phyloP scores from a whole-genome alignment of 2,888 invertebrate species.

The Drosophila eohydei region DNA sequence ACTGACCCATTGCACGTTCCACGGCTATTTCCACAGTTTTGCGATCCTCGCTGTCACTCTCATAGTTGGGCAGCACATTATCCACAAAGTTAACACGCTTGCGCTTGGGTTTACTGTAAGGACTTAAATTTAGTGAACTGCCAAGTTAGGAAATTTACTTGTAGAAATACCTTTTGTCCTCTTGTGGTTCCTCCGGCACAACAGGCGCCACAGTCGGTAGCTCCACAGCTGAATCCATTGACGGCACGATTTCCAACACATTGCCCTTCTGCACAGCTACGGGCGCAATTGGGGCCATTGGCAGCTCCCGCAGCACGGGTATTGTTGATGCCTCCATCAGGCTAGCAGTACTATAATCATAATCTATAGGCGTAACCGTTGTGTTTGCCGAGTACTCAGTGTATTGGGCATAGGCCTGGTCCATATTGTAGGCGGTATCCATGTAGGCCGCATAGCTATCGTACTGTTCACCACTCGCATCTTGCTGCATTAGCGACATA shows the following conservation, averaged over 20 bases:
- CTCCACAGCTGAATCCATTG: conserved; percentile 35
- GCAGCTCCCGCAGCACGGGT: conserved; percentile 75
- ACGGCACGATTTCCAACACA: conserved; percentile 84
- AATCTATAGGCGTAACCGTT: conserved; percentile 22
- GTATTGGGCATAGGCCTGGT: conserved; percentile 74
- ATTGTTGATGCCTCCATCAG: conserved; percentile 13
- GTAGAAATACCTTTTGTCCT: conserved; percentile 55
- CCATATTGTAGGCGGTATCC: conserved; percentile 65
- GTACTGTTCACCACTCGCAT: conserved; percentile 64
- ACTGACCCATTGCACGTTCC: conserved; percentile 66
- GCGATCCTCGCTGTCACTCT: conserved; percentile 82
- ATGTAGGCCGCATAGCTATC: conserved; percentile 73
- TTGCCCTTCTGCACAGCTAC: conserved; percentile 84
- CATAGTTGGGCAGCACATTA: conserved; percentile 80
- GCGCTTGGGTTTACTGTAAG: conserved; percentile 68
- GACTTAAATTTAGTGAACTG: neutral
- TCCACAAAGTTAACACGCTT: conserved; percentile 83
- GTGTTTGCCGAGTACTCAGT: conserved; percentile 57
- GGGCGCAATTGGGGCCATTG: conserved; percentile 71
- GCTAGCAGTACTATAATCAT: conserved; percentile 51
- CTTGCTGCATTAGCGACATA: conserved; percentile 67
- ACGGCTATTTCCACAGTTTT: conserved; percentile 70
- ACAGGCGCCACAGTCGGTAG: conserved; percentile 52
- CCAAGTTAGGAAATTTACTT: too few species aligned
- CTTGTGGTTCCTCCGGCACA: conserved; percentile 46